A percentile compares a stretch with the other conserved stretches of the same genome.
Conservation (phyloP, 2,888 invertebrate genomes). For the Podotricha telesiphe region DNA sequence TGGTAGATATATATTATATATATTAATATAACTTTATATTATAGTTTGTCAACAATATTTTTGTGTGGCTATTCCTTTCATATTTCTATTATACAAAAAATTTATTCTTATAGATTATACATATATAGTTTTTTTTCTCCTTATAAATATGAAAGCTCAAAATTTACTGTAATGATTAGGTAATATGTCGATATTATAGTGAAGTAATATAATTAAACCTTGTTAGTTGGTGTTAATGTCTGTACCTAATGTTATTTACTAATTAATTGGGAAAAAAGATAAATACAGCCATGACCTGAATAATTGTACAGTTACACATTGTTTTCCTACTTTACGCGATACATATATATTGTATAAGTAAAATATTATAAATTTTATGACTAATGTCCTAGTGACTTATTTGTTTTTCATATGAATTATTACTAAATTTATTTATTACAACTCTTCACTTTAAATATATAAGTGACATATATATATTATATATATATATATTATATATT, state of each 20-base stretch:
- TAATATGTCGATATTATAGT: not conserved
- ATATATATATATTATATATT: no score
- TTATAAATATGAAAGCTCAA: no score
- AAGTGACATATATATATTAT: no score
- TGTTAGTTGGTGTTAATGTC: constrained; percentile 4
- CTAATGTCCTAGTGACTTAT: constrained; percentile 27
- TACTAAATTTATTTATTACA: not conserved
- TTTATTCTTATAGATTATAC: no score
- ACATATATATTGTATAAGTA: not conserved
- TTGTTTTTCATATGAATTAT: not conserved
- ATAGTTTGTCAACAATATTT: no score
- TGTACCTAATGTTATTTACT: constrained; percentile 28
- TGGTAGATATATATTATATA: no score
- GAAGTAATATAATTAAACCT: not conserved
- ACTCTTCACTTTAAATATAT: no score
- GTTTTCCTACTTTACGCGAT: constrained; percentile 2
- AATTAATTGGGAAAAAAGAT: constrained; percentile 28
- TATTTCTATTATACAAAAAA: no score
- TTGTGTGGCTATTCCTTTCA: no score
- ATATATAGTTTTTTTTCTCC: no score
- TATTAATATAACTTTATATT: no score
- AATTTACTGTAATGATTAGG: no score
- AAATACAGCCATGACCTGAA: constrained; percentile 32
- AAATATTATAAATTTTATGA: constrained; percentile 6
- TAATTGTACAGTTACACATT: constrained; percentile 17